Conservation (phyloP, 1,140 invertebrate species). For the Bombus superbus region DNA sequence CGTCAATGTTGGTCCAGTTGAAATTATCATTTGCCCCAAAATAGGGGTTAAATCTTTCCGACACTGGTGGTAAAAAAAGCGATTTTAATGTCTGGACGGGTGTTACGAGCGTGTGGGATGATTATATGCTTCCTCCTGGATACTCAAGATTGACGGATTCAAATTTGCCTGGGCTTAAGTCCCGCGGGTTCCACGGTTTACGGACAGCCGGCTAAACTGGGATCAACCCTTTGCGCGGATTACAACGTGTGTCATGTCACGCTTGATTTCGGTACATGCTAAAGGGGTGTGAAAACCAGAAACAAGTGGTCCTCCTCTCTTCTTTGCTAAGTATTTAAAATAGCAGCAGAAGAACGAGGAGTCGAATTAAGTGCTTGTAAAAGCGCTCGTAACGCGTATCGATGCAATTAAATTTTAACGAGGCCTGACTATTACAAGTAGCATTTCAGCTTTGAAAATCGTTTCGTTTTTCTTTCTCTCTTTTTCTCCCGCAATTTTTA, state of each 20-base stretch:
- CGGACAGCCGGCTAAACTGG: constrained; percentile 77
- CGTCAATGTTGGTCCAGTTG: not conserved
- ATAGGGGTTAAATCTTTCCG: constrained; percentile 47
- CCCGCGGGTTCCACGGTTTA: constrained; percentile 60
- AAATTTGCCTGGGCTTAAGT: constrained; percentile 69
- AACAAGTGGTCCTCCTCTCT: constrained; percentile 52
- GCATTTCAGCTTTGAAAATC: not conserved
- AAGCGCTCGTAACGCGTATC: constrained; percentile 3
- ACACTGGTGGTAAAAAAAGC: constrained; percentile 29
- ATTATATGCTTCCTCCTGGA: constrained; percentile 63
- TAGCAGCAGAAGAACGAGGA: not conserved
- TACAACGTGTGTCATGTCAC: constrained; percentile 77
- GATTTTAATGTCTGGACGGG: constrained; percentile 54
- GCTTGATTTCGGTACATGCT: constrained; percentile 71
- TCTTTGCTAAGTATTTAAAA: constrained; percentile 7
- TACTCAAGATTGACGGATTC: constrained; percentile 68
- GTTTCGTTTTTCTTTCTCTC: not conserved
- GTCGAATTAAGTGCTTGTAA: not conserved
- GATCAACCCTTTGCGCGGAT: constrained; percentile 81
- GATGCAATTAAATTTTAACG: constrained; percentile 18
- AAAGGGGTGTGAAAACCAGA: constrained; percentile 58
- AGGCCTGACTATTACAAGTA: not conserved
- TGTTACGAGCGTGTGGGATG: constrained; percentile 48
- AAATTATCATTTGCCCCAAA: constrained; percentile 7
- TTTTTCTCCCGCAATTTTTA: not conserved